Conservation (phyloP, 2,797 vertebrate genomes). For the Garrulus glandarius region DNA sequence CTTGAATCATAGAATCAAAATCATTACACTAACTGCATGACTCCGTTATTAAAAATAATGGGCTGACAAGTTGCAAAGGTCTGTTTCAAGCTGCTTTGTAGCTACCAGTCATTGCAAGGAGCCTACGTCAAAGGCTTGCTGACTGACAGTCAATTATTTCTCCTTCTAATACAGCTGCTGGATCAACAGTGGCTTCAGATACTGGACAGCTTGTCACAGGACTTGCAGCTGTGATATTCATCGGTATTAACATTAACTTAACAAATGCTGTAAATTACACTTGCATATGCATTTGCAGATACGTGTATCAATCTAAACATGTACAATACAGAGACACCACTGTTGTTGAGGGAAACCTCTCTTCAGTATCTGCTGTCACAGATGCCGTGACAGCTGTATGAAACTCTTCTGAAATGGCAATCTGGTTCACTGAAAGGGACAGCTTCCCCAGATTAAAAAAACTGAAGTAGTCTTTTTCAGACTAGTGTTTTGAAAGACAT, state of each 20-base stretch:
- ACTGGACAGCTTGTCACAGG: background rate
- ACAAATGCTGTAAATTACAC: background rate
- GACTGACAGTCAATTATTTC: background rate
- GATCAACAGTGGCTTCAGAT: background rate
- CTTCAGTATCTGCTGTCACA: background rate
- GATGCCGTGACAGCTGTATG: background rate
- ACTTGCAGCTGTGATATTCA: background rate
- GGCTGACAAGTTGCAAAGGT: background rate
- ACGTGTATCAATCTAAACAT: background rate
- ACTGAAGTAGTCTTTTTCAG: background rate
- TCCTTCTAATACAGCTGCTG: slow-evolving; percentile 3
- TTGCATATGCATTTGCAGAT: background rate
- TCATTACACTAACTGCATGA: background rate
- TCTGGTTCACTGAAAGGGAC: slow-evolving; percentile 5
- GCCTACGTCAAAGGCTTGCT: background rate
- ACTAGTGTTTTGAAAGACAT: background rate
- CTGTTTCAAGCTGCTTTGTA: background rate
- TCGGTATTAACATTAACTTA: background rate
- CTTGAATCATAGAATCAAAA: background rate
- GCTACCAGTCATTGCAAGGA: background rate
- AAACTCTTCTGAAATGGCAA: slow-evolving; percentile 5
- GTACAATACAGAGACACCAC: background rate
- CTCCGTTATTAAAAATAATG: background rate
- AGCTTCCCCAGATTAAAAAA: background rate
- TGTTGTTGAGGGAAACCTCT: background rate